Evolutionary conservation across 2,113 vertebrate species (phyloP).

Genomic region (Actenoides hombroni): DNA sequence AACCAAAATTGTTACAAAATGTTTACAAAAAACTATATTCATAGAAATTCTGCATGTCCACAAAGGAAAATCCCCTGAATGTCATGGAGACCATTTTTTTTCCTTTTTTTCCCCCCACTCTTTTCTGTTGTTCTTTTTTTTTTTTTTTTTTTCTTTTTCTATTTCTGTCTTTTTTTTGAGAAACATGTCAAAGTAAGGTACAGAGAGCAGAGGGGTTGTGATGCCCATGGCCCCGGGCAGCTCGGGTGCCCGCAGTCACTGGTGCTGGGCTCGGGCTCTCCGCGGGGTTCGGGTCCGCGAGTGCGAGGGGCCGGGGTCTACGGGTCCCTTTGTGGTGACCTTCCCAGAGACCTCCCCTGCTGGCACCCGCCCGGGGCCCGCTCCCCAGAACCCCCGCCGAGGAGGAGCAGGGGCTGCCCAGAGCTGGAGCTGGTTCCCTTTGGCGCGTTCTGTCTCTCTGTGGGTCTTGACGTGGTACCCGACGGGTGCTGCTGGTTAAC

Average conservation of each 20-base stretch:
- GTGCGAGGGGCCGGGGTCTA: background rate
- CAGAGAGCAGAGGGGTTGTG: background rate
- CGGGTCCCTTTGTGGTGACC: background rate
- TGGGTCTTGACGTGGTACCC: fast-evolving
- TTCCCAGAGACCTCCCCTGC: background rate
- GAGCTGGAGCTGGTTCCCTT: background rate
- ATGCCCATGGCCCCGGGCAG: background rate
- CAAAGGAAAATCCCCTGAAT: conserved; percentile 90
- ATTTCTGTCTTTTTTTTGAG: conserved; percentile 47
- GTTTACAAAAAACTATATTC: conserved; percentile 98
- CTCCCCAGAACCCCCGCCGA: background rate
- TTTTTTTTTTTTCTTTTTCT: background rate
- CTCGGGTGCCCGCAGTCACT: fast-evolving
- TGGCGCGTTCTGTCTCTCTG: background rate
- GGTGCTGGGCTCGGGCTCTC: background rate
- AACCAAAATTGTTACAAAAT: conserved; percentile 96
- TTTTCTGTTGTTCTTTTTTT: background rate
- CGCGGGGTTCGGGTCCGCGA: fast-evolving
- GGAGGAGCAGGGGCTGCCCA: background rate
- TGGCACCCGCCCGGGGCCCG: fast-evolving
- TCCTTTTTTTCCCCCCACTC: conserved; percentile 8
- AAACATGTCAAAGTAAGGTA: conserved; percentile 45
- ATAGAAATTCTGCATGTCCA: conserved; percentile 98
- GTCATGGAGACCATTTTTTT: conserved; percentile 69
- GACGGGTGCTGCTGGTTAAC: fast-evolving